These are phyloP conservation scores for Nyctibius bracteatus DNA, from an alignment of 2,113 vertebrate genomes.

Conservation along the genomic window DNA sequence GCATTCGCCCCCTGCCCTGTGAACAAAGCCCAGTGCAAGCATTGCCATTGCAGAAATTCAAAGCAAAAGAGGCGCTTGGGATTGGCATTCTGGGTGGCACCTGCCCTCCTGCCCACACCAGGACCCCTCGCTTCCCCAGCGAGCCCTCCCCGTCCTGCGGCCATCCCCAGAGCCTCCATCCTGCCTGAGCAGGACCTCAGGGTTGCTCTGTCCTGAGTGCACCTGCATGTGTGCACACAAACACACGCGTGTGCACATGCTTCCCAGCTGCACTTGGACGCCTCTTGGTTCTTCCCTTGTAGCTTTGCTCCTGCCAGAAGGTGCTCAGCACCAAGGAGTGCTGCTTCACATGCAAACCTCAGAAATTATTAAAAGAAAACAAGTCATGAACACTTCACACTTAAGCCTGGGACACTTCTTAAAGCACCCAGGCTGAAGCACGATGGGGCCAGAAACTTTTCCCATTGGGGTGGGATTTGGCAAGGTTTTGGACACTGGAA, in stretches of 20 bases:
- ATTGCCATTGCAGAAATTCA: not conserved
- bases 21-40: not conserved
- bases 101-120: rapidly evolving
- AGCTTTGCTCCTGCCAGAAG: not conserved
- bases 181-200: not conserved
- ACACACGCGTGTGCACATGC: no score
- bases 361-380: not conserved
- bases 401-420: not conserved
- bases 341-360: not conserved
- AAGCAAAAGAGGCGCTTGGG: not conserved
- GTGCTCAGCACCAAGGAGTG: rapidly evolving
- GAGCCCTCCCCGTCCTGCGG: not conserved
- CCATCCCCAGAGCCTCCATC: not conserved
- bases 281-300: rapidly evolving
- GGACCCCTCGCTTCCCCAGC: not conserved
- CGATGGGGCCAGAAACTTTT: not conserved
- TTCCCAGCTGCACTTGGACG: rapidly evolving
- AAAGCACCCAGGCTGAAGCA: not conserved
- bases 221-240: not conserved
- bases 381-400: not conserved
- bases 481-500: not conserved
- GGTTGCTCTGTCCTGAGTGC: not conserved
- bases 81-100: rapidly evolving
- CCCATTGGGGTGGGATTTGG: not conserved
- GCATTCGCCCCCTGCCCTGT: rapidly evolving